Percentiles rank a stretch among this genome's conserved stretches.
Conservation (phyloP, 2,797 vertebrate genomes). For the Muraenolepis orangiensis region DNA sequence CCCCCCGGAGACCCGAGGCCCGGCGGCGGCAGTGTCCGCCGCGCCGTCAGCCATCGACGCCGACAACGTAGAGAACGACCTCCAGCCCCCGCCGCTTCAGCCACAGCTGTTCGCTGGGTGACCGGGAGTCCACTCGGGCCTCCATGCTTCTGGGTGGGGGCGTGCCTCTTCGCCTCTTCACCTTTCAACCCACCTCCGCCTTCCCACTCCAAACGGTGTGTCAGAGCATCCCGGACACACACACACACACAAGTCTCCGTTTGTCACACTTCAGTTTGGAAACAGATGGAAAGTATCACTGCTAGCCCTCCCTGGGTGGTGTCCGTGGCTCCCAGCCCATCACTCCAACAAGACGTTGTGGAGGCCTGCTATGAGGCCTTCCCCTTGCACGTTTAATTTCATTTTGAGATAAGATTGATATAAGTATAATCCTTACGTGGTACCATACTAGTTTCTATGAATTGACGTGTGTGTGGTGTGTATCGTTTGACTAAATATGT, state of each 20-base stretch:
- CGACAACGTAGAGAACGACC: conserved; percentile 85
- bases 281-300: conserved; percentile 30
- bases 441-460: neutral
- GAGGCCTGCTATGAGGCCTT: too few species aligned
- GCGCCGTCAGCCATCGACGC: conserved; percentile 66
- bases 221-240: neutral
- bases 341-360: neutral
- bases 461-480: neutral
- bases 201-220: neutral
- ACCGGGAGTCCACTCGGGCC: conserved; percentile 28
- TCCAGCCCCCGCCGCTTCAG: conserved; percentile 88
- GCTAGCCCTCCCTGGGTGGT: conserved; percentile 1
- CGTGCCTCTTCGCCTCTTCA: conserved; percentile 19
- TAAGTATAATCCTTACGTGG: neutral
- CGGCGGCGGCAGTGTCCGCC: conserved; percentile 40
- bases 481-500: neutral
- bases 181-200: neutral
- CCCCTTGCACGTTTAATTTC: neutral
- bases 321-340: neutral
- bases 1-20: conserved; percentile 73
- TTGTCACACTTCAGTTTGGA: neutral
- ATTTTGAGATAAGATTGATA: neutral
- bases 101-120: conserved; percentile 92
- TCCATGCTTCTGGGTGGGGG: conserved; percentile 13
- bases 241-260: neutral